phyloP scores from a whole-genome alignment of 2,797 vertebrate species.

The Danio kyathit region DNA sequence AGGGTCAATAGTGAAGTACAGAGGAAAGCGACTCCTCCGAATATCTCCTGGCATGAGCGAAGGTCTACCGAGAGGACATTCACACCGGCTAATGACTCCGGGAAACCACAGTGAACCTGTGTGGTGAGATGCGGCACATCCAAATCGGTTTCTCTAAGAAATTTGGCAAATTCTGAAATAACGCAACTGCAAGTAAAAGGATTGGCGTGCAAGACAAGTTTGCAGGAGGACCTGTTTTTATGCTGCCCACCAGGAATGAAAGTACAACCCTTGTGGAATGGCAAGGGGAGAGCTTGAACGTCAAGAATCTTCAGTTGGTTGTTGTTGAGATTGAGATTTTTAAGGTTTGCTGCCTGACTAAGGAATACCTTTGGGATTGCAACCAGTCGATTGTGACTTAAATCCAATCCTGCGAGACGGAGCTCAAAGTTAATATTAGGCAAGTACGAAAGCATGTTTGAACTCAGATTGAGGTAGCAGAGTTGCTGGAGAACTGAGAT shows the following conservation, averaged over 20 bases:
- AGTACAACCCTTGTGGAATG: conserved; percentile 64
- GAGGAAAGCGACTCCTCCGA: conserved; percentile 78
- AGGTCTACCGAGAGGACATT: conserved; percentile 80
- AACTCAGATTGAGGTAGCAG: conserved; percentile 76
- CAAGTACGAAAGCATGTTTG: conserved; percentile 72
- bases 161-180: conserved; percentile 81
- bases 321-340: conserved; percentile 73
- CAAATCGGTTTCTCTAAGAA: conserved; percentile 73
- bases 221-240: conserved; percentile 32
- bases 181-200: conserved; percentile 84
- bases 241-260: conserved; percentile 16
- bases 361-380: conserved; percentile 80
- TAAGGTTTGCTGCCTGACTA: conserved; percentile 58
- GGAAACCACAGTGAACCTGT: conserved; percentile 78
- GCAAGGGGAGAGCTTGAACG: conserved; percentile 67
- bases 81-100: conserved; percentile 75
- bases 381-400: conserved; percentile 80
- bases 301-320: conserved; percentile 79
- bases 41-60: conserved; percentile 85
- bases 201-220: conserved; percentile 81
- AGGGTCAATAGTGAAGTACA: conserved; percentile 71
- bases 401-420: conserved; percentile 75
- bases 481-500: conserved; percentile 73
- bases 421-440: conserved; percentile 68
- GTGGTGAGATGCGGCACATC: conserved; percentile 79